Base-by-base conservation (phyloP, 2,888 invertebrate genomes). In the Morinoia aosen region DNA sequence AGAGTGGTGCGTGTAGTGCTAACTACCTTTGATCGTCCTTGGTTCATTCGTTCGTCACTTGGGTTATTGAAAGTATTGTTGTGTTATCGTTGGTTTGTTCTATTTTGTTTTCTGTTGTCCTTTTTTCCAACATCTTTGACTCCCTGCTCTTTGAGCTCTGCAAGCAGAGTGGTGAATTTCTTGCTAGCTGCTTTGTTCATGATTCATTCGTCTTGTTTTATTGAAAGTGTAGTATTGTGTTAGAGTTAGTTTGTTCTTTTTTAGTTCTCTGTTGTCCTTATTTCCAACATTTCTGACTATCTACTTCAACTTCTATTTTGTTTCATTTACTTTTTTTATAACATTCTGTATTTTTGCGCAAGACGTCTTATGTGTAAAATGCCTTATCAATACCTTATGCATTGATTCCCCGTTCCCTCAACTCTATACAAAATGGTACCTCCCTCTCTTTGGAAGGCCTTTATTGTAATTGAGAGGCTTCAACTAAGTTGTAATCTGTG, bases 111-210 rank as follows among this genome's bases (percentile, higher is more conserved):
- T 4, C 88, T 39, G 33, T 5, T 88, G 88, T 39, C 88, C 33
- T 88, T 88, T 88, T n/a, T 39, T n/a, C 88, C 88, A 88, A 33
- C 5, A 4, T 88, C 88, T 5, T 5, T 88, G 33, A n/a, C 88
- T 88, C 2, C 5, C 88, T 88, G 4, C 5, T 39, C 40, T 99
- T 99, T 97, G 98, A 99, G 39, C 97, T 99, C 95, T 99, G 99
- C 97, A 99, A 99, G 97, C 99, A 99, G 97, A 99, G 98, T 97
- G 98, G 99, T 98, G 97, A 97, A 96, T 91, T 33, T 40, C 16
- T 0, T n/a, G 58, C 58, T 93, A 11, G 48, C 16, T 76, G 76
- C 76, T 4, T 25, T 76, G 48, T 48, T 48, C 48, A 39, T 8
- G 94, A 48, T 33, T 25, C 56, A 58, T 33, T 88, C 40, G 3